phyloP scores from a whole-genome alignment of 1,140 invertebrate species.

The Lucilia cuprina region DNA sequence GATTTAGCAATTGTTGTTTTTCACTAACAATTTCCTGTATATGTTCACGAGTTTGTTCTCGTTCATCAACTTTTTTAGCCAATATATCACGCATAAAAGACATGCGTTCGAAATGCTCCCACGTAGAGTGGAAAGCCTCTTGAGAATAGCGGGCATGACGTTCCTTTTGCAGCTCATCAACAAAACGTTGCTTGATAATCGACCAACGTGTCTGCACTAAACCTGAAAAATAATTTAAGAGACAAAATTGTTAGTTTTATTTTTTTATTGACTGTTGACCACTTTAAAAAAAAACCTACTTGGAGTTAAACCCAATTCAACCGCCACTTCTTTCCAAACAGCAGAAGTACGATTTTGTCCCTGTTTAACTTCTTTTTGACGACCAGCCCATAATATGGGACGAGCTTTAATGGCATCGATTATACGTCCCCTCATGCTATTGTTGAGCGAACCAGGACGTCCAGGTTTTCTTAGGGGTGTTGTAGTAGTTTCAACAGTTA shows the following conservation, averaged over 20 bases:
- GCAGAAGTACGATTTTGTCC: constrained; percentile 55
- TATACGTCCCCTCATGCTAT: constrained; percentile 58
- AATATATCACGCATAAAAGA: constrained; percentile 57
- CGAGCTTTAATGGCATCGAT: constrained; percentile 58
- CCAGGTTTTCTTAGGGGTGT: constrained; percentile 54
- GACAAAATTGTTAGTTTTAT: background rate
- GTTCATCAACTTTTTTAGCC: constrained; percentile 55
- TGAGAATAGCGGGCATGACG: constrained; percentile 52
- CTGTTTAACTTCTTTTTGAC: constrained; percentile 48
- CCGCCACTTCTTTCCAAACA: constrained; percentile 57
- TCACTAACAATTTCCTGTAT: constrained; percentile 59
- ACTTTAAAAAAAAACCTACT: constrained; percentile 43
- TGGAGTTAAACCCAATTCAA: constrained; percentile 54
- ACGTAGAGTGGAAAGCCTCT: constrained; percentile 55
- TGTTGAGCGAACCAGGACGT: constrained; percentile 57
- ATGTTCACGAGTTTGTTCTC: constrained; percentile 57
- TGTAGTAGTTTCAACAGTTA: constrained; percentile 49
- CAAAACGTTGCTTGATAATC: constrained; percentile 58
- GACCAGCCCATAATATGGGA: constrained; percentile 54
- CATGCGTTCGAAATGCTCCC: constrained; percentile 61
- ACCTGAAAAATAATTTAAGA: constrained; percentile 39
- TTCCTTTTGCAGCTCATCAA: constrained; percentile 59
- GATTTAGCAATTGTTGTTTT: constrained; percentile 49
- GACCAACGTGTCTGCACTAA: constrained; percentile 59
- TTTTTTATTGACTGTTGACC: background rate